phyloP scores from a whole-genome alignment of 1,140 invertebrate genomes.

The Euwallacea similis region DNA sequence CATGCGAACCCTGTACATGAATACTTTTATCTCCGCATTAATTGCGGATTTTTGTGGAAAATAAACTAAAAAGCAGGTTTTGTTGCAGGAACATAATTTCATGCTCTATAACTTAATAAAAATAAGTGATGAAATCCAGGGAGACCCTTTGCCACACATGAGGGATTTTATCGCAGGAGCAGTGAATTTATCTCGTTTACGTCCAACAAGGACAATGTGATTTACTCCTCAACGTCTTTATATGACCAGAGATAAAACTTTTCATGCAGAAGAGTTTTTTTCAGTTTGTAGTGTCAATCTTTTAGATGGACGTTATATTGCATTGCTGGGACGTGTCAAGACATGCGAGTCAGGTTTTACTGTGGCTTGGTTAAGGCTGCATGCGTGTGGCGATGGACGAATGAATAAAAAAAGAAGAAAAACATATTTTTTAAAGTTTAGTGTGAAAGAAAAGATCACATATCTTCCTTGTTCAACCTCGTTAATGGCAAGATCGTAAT shows the following conservation, averaged over 20 bases:
- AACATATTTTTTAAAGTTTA: too few species aligned
- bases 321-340: slow-evolving; percentile 6
- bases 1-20: background rate
- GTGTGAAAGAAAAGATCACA: too few species aligned
- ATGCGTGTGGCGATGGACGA: too few species aligned
- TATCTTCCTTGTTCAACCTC: too few species aligned
- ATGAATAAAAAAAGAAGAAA: too few species aligned
- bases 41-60: slow-evolving; percentile 8
- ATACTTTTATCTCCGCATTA: slow-evolving; percentile 16
- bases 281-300: slow-evolving; percentile 10
- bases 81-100: slow-evolving; percentile 2
- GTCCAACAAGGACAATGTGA: slow-evolving; percentile 10
- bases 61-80: slow-evolving; percentile 14
- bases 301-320: slow-evolving; percentile 3
- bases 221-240: slow-evolving; percentile 18
- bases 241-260: slow-evolving; percentile 15
- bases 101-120: slow-evolving; percentile 25
- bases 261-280: slow-evolving; percentile 17
- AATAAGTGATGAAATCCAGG: slow-evolving; percentile 19
- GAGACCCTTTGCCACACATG: slow-evolving; percentile 20
- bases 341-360: slow-evolving; percentile 8
- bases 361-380: background rate
- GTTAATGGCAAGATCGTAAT: too few species aligned
- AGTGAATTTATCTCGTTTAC: slow-evolving; percentile 13
- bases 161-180: slow-evolving; percentile 16